Evolutionary conservation across 2,888 invertebrate genomes (phyloP).

Genomic region (Dolichomitus sp.): DNA sequence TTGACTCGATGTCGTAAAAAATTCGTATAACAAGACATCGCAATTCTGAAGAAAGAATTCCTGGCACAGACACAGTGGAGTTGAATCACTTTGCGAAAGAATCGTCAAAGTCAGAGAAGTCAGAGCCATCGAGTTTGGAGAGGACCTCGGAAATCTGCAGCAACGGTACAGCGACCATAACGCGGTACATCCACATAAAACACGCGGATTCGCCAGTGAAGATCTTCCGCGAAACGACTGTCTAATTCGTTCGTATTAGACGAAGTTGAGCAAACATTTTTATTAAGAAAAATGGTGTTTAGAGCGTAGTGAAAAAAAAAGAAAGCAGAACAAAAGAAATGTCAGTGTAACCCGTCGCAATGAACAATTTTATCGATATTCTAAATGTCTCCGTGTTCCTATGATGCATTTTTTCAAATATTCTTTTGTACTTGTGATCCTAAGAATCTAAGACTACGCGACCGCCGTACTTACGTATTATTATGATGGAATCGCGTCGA

Average conservation of each 20-base stretch:
- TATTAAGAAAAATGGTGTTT: conserved; percentile 46
- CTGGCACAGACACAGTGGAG: conserved; percentile 73
- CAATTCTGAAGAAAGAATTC: conserved; percentile 67
- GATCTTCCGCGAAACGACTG: conserved; percentile 86
- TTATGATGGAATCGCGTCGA: conserved; percentile 2
- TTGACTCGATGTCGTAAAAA: conserved; percentile 36
- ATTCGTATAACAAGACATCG: conserved; percentile 36
- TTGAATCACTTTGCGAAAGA: conserved; percentile 72
- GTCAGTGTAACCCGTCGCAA: conserved; percentile 67
- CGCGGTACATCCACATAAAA: conserved; percentile 85
- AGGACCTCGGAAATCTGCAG: conserved; percentile 73
- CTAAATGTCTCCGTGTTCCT: conserved; percentile 76
- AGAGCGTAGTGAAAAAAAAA: conserved; percentile 38
- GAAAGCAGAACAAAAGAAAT: conserved; percentile 40
- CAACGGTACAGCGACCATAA: conserved; percentile 83
- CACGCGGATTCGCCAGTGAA: conserved; percentile 85
- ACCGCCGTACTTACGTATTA: conserved; percentile 62
- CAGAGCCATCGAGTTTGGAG: conserved; percentile 70
- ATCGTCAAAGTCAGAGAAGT: conserved; percentile 57
- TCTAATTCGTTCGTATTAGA: conserved; percentile 75
- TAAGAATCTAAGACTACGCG: conserved; percentile 57
- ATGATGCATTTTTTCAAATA: conserved; percentile 64
- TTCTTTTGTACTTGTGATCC: conserved; percentile 61
- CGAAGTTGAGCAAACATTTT: conserved; percentile 44
- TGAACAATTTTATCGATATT: conserved; percentile 69